A percentile compares a stretch with the other conserved stretches of the same genome.
Evolutionary conservation across 2,888 invertebrate genomes (phyloP).

Genomic region (Ormyrus thymus): DNA sequence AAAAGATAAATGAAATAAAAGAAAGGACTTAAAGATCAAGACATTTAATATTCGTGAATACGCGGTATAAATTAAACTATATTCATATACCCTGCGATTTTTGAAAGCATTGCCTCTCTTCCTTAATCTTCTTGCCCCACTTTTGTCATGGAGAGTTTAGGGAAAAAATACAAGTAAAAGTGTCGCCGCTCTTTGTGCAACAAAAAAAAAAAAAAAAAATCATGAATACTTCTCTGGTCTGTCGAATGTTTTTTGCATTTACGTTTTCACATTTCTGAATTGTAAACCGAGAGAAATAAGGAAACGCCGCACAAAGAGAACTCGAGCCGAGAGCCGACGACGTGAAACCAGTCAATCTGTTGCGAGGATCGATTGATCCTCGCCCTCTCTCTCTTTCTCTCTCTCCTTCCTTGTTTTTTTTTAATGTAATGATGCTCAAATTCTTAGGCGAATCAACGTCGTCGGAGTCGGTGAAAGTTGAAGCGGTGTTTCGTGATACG

Average conservation of each 20-base stretch:
- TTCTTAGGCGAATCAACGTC: slow-evolving; percentile 18
- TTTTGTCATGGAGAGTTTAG: slow-evolving; percentile 55
- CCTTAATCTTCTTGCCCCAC: slow-evolving; percentile 55
- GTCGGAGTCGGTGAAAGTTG: slow-evolving; percentile 52
- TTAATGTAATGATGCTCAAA: slow-evolving; percentile 27
- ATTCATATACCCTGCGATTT: slow-evolving; percentile 60
- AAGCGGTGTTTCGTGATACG: slow-evolving; percentile 63
- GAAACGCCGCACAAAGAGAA: slow-evolving; percentile 40
- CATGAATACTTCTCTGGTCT: slow-evolving; percentile 52
- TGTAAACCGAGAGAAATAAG: slow-evolving; percentile 46
- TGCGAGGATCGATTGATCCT: slow-evolving; percentile 16
- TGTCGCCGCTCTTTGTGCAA: slow-evolving; percentile 55
- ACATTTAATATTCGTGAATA: slow-evolving; percentile 69
- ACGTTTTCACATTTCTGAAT: slow-evolving; percentile 57
- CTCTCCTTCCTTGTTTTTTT: slow-evolving; percentile 16
- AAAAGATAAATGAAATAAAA: slow-evolving; percentile 39
- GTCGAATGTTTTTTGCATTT: slow-evolving; percentile 61
- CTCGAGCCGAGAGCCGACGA: slow-evolving; percentile 47
- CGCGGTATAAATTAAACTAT: slow-evolving; percentile 64
- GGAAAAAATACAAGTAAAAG: slow-evolving; percentile 44
- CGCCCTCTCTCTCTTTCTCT: not conserved
- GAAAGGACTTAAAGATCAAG: slow-evolving; percentile 59
- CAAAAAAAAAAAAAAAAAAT: slow-evolving; percentile 39
- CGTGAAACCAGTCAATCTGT: slow-evolving; percentile 41
- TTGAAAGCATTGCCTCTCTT: slow-evolving; percentile 58